Conservation (phyloP, 2,113 vertebrate genomes). For the Anseranas semipalmata region DNA sequence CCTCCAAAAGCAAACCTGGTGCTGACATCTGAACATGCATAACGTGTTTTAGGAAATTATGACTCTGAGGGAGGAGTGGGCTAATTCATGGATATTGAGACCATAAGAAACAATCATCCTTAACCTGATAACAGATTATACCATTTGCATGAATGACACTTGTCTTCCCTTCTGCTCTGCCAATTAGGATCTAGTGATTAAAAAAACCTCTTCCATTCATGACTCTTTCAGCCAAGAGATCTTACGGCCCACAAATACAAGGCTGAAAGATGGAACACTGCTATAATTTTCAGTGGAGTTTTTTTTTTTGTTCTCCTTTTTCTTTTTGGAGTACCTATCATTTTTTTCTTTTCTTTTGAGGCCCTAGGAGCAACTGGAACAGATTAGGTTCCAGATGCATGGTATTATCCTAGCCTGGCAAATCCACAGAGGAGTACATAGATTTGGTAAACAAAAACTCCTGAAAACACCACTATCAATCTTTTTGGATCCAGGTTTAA, state of each 20-base stretch:
- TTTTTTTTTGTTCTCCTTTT: neutral
- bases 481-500: constrained; percentile 17
- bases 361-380: neutral
- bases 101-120: neutral
- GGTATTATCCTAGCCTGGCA: constrained; percentile 37
- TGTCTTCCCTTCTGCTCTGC: neutral
- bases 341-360: neutral
- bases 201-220: neutral
- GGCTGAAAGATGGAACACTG: neutral
- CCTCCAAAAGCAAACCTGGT: neutral
- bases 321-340: neutral
- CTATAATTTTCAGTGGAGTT: neutral
- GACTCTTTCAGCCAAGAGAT: neutral
- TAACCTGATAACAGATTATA: neutral
- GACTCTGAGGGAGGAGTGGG: neutral
- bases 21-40: neutral
- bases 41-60: neutral
- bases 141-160: neutral
- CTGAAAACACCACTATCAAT: neutral
- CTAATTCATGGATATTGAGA: neutral
- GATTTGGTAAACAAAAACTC: constrained; percentile 47
- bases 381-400: neutral
- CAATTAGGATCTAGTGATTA: neutral
- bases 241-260: neutral
- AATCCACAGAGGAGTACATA: constrained; percentile 2